These are phyloP conservation scores for Drosophila trapezifrons DNA, from an alignment of 1,140 invertebrate species.

Conservation along the genomic window DNA sequence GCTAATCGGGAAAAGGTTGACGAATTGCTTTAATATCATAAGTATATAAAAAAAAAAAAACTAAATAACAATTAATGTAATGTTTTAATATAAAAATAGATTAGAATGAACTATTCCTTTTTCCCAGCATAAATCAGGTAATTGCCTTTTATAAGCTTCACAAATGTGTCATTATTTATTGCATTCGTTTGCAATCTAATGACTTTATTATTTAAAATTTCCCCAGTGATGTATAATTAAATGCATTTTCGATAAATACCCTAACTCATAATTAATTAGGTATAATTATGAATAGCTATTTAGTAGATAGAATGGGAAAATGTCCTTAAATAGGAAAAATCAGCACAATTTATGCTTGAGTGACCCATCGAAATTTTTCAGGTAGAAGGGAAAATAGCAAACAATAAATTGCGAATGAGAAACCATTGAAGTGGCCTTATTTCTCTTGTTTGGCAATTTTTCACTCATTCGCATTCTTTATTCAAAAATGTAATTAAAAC, in stretches of 20 bases:
- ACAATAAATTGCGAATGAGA: constrained; percentile 39
- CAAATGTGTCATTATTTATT: neutral
- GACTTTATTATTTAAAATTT: neutral
- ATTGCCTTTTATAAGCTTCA: neutral
- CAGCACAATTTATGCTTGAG: constrained; percentile 36
- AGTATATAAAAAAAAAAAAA: no score
- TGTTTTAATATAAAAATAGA: neutral
- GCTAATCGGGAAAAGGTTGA: neutral
- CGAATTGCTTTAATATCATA: neutral
- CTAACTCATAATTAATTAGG: constrained; percentile 15
- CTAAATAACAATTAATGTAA: neutral
- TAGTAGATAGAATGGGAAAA: neutral
- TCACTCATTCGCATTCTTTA: constrained; percentile 30
- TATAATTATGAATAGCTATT: neutral
- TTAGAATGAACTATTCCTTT: neutral
- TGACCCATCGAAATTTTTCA: constrained; percentile 12
- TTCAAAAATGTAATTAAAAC: constrained; percentile 56
- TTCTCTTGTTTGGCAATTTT: constrained; percentile 21
- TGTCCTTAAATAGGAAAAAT: constrained; percentile 12
- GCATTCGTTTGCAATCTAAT: neutral
- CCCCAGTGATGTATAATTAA: neutral
- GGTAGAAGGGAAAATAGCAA: constrained; percentile 20
- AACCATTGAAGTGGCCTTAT: constrained; percentile 16
- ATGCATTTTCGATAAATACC: neutral
- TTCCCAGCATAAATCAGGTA: neutral